Percentiles rank a stretch among this genome's conserved stretches.
phyloP scores from a whole-genome alignment of 1,140 invertebrate species.

The Tachypleus tridentatus region DNA sequence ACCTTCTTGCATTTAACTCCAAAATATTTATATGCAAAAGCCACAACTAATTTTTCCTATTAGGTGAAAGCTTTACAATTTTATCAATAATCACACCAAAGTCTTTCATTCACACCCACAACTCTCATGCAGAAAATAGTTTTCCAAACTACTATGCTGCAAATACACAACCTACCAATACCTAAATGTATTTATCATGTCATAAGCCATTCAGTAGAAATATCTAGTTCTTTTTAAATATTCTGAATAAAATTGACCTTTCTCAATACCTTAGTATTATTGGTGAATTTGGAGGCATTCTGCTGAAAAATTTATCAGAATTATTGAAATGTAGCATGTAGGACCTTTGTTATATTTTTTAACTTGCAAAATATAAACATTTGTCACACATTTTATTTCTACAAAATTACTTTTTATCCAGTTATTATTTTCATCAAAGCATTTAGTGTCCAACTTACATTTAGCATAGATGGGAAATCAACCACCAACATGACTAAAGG shows the following conservation, averaged over 20 bases:
- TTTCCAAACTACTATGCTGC: not conserved
- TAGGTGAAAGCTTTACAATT: slow-evolving; percentile 33
- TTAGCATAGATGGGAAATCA: too few species aligned
- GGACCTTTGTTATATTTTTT: not conserved
- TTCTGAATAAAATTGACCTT: too few species aligned
- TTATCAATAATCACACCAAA: slow-evolving; percentile 50
- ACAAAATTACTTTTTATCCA: not conserved
- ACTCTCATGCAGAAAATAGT: slow-evolving; percentile 33
- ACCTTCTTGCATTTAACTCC: not conserved
- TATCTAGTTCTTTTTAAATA: too few species aligned
- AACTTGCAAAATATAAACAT: not conserved
- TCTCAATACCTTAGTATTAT: not conserved
- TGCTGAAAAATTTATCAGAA: slow-evolving; percentile 7
- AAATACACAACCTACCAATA: not conserved
- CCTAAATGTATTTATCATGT: not conserved
- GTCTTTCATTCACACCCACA: slow-evolving; percentile 68
- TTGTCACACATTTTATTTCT: not conserved
- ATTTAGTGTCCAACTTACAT: too few species aligned
- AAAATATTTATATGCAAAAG: slow-evolving; percentile 1
- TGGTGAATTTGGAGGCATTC: not conserved
- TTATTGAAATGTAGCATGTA: not conserved
- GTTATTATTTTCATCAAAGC: not conserved
- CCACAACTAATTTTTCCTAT: slow-evolving; percentile 18
- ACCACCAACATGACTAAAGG: too few species aligned
- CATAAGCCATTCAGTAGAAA: not conserved